These are phyloP conservation scores for Iphiclides podalirius DNA, from an alignment of 2,888 invertebrate genomes.

Conservation along the genomic window DNA sequence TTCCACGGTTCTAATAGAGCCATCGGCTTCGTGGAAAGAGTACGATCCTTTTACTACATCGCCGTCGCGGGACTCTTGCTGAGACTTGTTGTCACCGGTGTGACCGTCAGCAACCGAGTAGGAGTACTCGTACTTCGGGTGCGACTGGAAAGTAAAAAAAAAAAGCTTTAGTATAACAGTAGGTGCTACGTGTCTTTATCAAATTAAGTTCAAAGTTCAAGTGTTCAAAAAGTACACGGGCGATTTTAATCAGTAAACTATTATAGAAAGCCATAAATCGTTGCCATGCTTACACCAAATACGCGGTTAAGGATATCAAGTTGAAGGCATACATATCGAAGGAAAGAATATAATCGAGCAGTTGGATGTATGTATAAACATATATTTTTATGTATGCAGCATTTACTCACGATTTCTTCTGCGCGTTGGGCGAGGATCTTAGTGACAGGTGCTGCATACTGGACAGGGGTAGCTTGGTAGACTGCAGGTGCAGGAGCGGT, in stretches of 20 bases:
- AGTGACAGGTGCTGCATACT: constrained; percentile 38
- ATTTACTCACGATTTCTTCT: constrained; percentile 30
- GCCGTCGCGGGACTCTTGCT: constrained; percentile 71
- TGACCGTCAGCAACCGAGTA: constrained; percentile 75
- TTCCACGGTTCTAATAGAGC: constrained; percentile 70
- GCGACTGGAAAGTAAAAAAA: constrained; percentile 33
- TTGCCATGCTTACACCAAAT: too few species aligned
- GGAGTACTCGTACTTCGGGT: constrained; percentile 65
- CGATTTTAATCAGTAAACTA: too few species aligned
- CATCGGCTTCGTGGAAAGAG: constrained; percentile 72
- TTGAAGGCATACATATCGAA: too few species aligned
- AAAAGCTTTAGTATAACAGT: not conserved
- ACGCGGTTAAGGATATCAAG: too few species aligned
- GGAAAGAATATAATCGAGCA: too few species aligned
- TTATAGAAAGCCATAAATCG: too few species aligned
- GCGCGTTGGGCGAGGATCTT: constrained; percentile 41
- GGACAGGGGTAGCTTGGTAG: constrained; percentile 34
- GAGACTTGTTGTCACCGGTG: constrained; percentile 75
- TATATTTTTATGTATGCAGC: too few species aligned
- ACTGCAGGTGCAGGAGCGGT: constrained; percentile 31
- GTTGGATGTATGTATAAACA: too few species aligned
- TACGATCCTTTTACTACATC: constrained; percentile 73
- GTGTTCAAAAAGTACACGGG: too few species aligned
- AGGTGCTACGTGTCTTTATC: too few species aligned
- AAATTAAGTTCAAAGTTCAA: too few species aligned